Base-by-base conservation (phyloP, 1,140 invertebrate species). In the Chironomus striatipennis region DNA sequence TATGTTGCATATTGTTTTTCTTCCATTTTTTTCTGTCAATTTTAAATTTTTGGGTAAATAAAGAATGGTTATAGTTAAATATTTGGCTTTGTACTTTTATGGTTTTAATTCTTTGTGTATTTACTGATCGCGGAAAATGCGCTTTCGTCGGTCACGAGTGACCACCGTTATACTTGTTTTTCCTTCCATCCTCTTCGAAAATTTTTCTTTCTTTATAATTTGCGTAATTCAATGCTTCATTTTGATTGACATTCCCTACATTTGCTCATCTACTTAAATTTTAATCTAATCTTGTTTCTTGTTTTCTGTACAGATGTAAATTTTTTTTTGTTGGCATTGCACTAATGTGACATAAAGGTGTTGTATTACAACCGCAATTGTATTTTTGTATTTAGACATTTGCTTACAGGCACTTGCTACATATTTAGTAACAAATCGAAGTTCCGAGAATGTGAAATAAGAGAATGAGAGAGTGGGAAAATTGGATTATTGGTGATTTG, bases 401-500 rank as follows among this genome's bases (percentile, higher is more conserved):
- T 57, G 47, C 47, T n/a, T 7, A 57, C 47, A 57, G 47, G n/a
- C 65, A 70, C 47, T 57, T 57, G 47, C 12, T 15, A n/a, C n/a
- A n/a, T n/a, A 57, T 57, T 34, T 34, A 34, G 24, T 34, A 34
- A 34, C 24, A 34, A 34, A 34, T 34, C 24, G 24, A 34, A 34
- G 24, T 34, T 34, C 24, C 24, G 24, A 34, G 24, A n/a, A 34
- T 34, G 24, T 1, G 24, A 34, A 34, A 34, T 34, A 34, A 34
- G 24, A 34, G 24, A n/a, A n/a, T n/a, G 42, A 65, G 17, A 7
- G 64, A 17, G 64, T 3, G 18, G 65, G 17, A 9, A 70, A 70
- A 70, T 70, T 70, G 18, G 65, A 70, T 70, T 70, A 70, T 20
- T 70, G 65, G 65, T 70, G 65, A 70, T 70, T 70, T 70, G 65